phyloP scores from a whole-genome alignment of 1,140 invertebrate genomes.

The Leucophenga varia region DNA sequence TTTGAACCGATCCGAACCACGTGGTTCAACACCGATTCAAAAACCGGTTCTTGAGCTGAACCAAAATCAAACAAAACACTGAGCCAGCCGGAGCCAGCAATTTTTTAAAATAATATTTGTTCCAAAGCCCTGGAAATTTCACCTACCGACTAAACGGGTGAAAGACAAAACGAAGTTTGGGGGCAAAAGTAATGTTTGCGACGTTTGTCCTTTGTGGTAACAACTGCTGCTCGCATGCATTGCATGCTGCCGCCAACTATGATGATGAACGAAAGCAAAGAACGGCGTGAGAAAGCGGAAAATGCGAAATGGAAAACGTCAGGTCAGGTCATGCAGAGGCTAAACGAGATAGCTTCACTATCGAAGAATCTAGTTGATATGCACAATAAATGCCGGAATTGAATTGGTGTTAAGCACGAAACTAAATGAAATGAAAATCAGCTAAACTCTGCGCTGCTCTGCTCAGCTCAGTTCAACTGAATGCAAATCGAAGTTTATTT shows the following conservation, averaged over 20 bases:
- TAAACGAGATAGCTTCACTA: too few species aligned
- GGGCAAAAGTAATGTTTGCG: too few species aligned
- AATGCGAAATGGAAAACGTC: slow-evolving; percentile 31
- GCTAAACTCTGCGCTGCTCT: slow-evolving; percentile 42
- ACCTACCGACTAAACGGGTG: too few species aligned
- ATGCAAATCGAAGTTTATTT: too few species aligned
- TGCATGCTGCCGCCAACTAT: slow-evolving; percentile 30
- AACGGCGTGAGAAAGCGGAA: slow-evolving; percentile 29
- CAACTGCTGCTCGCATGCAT: slow-evolving; percentile 31
- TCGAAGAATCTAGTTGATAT: slow-evolving; percentile 40
- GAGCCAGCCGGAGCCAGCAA: too few species aligned
- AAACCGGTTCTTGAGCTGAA: too few species aligned
- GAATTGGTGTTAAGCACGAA: slow-evolving; percentile 53
- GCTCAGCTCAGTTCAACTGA: slow-evolving; percentile 24
- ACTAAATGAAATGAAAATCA: slow-evolving; percentile 36
- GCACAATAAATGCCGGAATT: slow-evolving; percentile 30
- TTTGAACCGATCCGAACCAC: slow-evolving; percentile 35
- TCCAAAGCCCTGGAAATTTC: too few species aligned
- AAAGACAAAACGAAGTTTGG: too few species aligned
- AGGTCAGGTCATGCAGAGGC: too few species aligned
- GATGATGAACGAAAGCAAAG: slow-evolving; percentile 1
- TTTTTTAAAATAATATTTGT: too few species aligned
- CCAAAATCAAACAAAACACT: too few species aligned
- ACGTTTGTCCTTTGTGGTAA: slow-evolving; percentile 46
- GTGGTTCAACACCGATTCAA: slow-evolving; percentile 3